A percentile compares a stretch with the other conserved stretches of the same genome.
Conservation (phyloP, 2,888 invertebrate genomes). For the Dicyrtoma fusca region DNA sequence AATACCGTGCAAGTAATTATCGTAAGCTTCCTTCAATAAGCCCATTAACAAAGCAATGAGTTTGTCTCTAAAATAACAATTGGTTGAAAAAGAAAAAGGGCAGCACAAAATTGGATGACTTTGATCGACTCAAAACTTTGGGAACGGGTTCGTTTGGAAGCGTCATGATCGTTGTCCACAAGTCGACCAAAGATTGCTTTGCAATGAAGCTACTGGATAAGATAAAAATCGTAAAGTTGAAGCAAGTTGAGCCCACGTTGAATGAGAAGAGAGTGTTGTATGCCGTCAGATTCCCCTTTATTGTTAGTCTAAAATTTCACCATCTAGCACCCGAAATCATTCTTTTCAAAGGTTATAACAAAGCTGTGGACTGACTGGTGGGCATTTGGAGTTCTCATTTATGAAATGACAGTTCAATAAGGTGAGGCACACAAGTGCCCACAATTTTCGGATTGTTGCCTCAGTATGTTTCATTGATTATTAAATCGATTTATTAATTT, state of each 20-base stretch:
- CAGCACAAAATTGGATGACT: conserved; percentile 99
- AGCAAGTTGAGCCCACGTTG: conserved; percentile 99
- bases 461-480: too few relatives aligned
- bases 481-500: too few relatives aligned
- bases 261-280: conserved; percentile 99
- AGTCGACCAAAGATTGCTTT: conserved; percentile 34
- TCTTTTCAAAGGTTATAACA: conserved; percentile 63
- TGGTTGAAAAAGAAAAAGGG: too few relatives aligned
- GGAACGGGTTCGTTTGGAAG: conserved; percentile 98
- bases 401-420: too few relatives aligned
- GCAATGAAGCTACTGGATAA: conserved; percentile 99
- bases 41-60: too few relatives aligned
- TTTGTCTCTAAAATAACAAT: too few relatives aligned
- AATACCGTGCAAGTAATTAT: too few relatives aligned
- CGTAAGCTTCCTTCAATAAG: too few relatives aligned
- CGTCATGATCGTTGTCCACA: conserved; percentile 93
- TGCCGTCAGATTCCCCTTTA: conserved; percentile 98
- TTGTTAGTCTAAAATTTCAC: conserved; percentile 96
- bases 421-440: too few relatives aligned
- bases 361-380: conserved; percentile 55
- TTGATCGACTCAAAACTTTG: conserved; percentile 97
- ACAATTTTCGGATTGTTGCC: too few relatives aligned
- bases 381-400: conserved; percentile 84
- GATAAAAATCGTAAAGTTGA: conserved; percentile 99
- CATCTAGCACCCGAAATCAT: conserved; percentile 71